These are phyloP conservation scores for Discoglossus pictus DNA, from an alignment of 2,797 vertebrate genomes.

Conservation along the genomic window DNA sequence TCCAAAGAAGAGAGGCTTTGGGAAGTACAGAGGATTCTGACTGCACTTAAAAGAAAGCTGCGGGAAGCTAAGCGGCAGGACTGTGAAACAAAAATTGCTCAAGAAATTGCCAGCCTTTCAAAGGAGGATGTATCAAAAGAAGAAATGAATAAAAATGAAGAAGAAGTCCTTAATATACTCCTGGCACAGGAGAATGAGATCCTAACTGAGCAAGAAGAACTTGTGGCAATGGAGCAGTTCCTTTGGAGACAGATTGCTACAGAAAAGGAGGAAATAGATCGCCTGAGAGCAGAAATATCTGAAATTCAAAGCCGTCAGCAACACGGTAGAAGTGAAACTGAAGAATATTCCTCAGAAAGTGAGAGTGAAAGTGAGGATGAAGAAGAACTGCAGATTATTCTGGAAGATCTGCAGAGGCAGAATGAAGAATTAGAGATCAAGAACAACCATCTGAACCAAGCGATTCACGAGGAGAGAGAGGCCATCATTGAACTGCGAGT, in stretches of 20 bases:
- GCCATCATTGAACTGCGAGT: conserved; percentile 96
- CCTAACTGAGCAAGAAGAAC: conserved; percentile 95
- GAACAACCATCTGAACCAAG: conserved; percentile 98
- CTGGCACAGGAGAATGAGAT: conserved; percentile 98
- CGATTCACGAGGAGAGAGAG: conserved; percentile 96
- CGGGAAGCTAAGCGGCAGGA: conserved; percentile 98
- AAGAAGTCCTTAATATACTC: conserved; percentile 96
- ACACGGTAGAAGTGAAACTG: conserved; percentile 94
- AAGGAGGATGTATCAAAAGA: conserved; percentile 99
- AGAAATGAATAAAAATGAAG: conserved; percentile 97
- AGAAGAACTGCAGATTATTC: conserved; percentile 94
- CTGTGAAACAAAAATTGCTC: conserved; percentile 97
- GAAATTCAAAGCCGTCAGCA: conserved; percentile 94
- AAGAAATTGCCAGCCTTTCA: conserved; percentile 97
- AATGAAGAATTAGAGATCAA: conserved; percentile 98
- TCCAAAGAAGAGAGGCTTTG: conserved; percentile 98
- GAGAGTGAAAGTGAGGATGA: conserved; percentile 98
- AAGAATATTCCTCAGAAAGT: conserved; percentile 96
- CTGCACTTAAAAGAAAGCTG: conserved; percentile 95
- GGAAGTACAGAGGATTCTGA: conserved; percentile 98
- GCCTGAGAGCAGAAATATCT: conserved; percentile 90
- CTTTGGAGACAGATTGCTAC: conserved; percentile 92
- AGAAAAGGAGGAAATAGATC: conserved; percentile 96
- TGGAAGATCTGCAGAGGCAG: conserved; percentile 95
- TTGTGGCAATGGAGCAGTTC: conserved; percentile 94